These are phyloP conservation scores for Plutomurus gul DNA, from an alignment of 1,140 invertebrate species.

Conservation along the genomic window DNA sequence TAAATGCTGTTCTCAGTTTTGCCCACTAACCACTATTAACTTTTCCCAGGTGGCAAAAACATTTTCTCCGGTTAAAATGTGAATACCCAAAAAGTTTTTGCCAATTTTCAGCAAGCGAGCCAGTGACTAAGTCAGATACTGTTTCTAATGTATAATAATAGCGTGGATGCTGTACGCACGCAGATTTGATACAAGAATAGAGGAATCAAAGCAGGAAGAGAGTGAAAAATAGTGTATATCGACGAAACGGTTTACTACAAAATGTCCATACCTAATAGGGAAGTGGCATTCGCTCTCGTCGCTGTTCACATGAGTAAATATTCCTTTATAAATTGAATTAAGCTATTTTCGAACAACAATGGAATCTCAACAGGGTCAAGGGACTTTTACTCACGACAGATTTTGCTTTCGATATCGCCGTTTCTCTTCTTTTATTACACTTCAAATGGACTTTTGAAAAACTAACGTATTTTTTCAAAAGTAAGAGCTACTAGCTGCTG, in stretches of 20 bases:
- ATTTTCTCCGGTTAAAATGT: too few species aligned
- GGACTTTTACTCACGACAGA: not conserved
- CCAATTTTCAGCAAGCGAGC: too few species aligned
- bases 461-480: not conserved
- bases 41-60: too few species aligned
- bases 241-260: too few species aligned
- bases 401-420: not conserved
- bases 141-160: not conserved
- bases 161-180: not conserved
- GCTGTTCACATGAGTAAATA: not conserved
- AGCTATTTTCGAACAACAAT: conserved; percentile 9
- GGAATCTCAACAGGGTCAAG: not conserved
- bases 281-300: not conserved
- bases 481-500: too few species aligned
- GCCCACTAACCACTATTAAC: too few species aligned
- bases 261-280: too few species aligned
- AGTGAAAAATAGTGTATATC: too few species aligned
- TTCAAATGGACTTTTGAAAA: not conserved
- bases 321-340: not conserved
- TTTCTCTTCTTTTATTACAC: not conserved
- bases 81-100: too few species aligned
- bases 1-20: too few species aligned
- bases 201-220: not conserved
- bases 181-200: not conserved
- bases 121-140: too few species aligned